Base-by-base conservation (phyloP, 2,113 vertebrate genomes). In the Rhinichthys klamathensis region DNA sequence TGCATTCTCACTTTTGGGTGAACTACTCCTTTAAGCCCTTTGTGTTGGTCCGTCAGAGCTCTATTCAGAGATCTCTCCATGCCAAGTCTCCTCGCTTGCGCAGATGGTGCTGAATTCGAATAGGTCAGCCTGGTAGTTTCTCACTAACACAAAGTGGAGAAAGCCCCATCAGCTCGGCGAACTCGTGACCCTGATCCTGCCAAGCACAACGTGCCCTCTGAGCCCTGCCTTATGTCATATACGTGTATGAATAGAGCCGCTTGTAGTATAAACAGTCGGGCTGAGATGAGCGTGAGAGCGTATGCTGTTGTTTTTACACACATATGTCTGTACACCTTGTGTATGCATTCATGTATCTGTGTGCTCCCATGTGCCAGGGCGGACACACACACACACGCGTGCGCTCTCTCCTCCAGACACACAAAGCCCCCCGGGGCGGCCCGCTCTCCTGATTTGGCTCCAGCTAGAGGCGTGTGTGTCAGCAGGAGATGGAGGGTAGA, bases 101-200 rank as follows among this genome's bases (percentile, higher is more conserved):
- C 90, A 89, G 91, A 93, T 93, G 92, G 91, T 90, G 90, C 88
- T 92, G 90, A 92, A 93, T 92, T 92, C 91, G 88, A 87, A 91
- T 84, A 92, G 92, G 92, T 92, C 93, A 91, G 88, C 91, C 90
- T 90, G 90, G 84, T 63, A 85, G 91, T 86, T 88, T 89, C 90
- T 92, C 88, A 88, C 92, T 92, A 87, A 91, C 85, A 75, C 83
- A 75, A 75, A 56, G 87, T 69, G 83, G 78, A 84, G 84, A 91
- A 82, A 69, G 81, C 54, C 84, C 89, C 38, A 11, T 89, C 89
- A 91, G 85, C 89, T 90, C 86, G 75, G 87, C 80, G 70, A 87
- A 86, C 75, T 87, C 35, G 72, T 54, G 61, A 88, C 85, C 60
- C 41, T 79, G 67, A 83, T 78, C 44, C 58, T 46, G 58, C 70